These are phyloP conservation scores for Siphlonurus alternatus DNA, from an alignment of 2,888 invertebrate genomes.

Conservation along the genomic window DNA sequence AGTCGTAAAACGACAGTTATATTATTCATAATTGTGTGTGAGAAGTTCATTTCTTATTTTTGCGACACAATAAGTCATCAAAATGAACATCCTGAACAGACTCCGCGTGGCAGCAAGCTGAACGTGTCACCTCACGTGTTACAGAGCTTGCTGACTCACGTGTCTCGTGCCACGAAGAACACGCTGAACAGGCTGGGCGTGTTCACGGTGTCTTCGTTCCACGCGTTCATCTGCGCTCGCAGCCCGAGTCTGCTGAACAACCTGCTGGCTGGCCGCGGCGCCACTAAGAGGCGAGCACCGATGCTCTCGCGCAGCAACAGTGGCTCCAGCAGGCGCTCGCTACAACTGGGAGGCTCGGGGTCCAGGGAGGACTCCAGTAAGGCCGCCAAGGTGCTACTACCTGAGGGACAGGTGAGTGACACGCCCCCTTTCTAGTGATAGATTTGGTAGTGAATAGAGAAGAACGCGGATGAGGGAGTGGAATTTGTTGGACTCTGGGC, in stretches of 20 bases:
- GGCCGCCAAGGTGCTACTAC: constrained; percentile 75
- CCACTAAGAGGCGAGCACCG: constrained; percentile 80
- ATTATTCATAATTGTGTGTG: too few species aligned
- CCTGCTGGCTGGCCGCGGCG: constrained; percentile 74
- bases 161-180: constrained; percentile 86
- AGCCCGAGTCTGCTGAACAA: constrained; percentile 87
- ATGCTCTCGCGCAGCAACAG: constrained; percentile 78
- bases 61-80: too few species aligned
- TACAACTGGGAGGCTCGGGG: constrained; percentile 35
- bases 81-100: too few species aligned
- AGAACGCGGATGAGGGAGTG: neutral
- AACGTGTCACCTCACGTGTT: too few species aligned
- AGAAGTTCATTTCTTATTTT: too few species aligned
- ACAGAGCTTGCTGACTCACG: constrained; percentile 88
- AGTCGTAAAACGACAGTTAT: too few species aligned
- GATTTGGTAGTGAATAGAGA: neutral
- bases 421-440: neutral
- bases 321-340: constrained; percentile 69
- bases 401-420: constrained; percentile 48
- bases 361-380: constrained; percentile 68
- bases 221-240: constrained; percentile 92
- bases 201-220: constrained; percentile 95
- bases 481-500: too few species aligned
- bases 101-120: too few species aligned
- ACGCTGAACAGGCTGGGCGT: constrained; percentile 89